phyloP scores from a whole-genome alignment of 2,888 invertebrate species.

The Drosophila putrida region DNA sequence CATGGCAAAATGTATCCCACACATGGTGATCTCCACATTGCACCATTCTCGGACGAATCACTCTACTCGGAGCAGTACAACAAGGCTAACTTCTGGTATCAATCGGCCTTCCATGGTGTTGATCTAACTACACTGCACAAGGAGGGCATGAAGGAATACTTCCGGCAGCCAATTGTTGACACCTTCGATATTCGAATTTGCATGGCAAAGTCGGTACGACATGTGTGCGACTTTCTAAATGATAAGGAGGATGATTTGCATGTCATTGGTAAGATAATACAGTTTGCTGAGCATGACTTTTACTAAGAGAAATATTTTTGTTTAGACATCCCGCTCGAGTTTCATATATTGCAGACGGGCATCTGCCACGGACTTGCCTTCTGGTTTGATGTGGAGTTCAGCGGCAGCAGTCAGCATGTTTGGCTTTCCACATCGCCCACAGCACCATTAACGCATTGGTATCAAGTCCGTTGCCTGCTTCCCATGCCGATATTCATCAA shows the following conservation, averaged over 20 bases:
- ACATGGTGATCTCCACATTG: slow-evolving; percentile 97
- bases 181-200: slow-evolving; percentile 99
- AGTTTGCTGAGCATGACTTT: neutral
- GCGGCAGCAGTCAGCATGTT: slow-evolving; percentile 94
- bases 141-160: slow-evolving; percentile 98
- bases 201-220: slow-evolving; percentile 96
- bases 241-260: slow-evolving; percentile 97
- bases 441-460: slow-evolving; percentile 99
- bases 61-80: slow-evolving; percentile 99
- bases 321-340: slow-evolving; percentile 95
- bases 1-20: slow-evolving; percentile 99
- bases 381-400: slow-evolving; percentile 99
- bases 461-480: slow-evolving; percentile 98
- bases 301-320: neutral
- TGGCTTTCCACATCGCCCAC: slow-evolving; percentile 99
- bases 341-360: slow-evolving; percentile 95
- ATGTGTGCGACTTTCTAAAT: slow-evolving; percentile 96
- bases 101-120: slow-evolving; percentile 98
- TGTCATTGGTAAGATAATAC: slow-evolving; percentile 88
- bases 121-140: slow-evolving; percentile 96
- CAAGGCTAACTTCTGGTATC: slow-evolving; percentile 99
- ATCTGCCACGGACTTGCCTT: slow-evolving; percentile 99
- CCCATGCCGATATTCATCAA: slow-evolving; percentile 97
- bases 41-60: slow-evolving; percentile 98
- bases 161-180: slow-evolving; percentile 98